phyloP scores from a whole-genome alignment of 2,797 vertebrate species.

The Syngnathus rostellatus region DNA sequence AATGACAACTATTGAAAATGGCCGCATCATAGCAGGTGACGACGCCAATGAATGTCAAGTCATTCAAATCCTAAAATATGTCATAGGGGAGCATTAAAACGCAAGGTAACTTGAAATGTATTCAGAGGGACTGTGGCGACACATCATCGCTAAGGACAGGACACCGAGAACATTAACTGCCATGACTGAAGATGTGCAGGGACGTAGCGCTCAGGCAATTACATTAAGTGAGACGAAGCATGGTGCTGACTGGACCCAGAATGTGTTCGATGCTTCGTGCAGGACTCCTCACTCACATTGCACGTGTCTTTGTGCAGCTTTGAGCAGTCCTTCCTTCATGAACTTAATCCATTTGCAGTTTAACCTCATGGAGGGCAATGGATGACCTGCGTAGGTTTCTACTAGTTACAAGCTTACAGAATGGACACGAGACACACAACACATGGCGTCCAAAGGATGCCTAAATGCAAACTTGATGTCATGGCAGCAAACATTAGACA shows the following conservation, averaged over 20 bases:
- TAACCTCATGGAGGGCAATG: conserved; percentile 20
- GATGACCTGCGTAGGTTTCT: background rate
- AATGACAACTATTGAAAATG: conserved; percentile 1
- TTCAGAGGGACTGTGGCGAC: background rate
- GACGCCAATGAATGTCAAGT: background rate
- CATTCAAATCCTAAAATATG: background rate
- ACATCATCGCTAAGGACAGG: background rate
- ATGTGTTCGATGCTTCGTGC: background rate
- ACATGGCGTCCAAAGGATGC: background rate
- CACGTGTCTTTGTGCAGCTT: conserved; percentile 41
- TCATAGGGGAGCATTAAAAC: background rate
- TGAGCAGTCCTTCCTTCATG: conserved; percentile 19
- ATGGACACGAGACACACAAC: background rate
- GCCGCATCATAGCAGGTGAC: background rate
- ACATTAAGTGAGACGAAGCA: background rate
- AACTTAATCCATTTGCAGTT: conserved; percentile 25
- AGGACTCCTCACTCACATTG: conserved; percentile 13
- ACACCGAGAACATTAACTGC: background rate
- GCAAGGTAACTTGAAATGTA: background rate
- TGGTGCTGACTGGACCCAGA: background rate
- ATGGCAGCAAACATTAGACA: too few relatives aligned
- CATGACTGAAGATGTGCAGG: background rate
- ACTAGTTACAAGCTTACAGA: background rate
- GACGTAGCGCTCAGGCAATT: background rate
- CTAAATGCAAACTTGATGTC: background rate